Conservation (phyloP, 2,797 vertebrate species). For the Vultur gryphus region DNA sequence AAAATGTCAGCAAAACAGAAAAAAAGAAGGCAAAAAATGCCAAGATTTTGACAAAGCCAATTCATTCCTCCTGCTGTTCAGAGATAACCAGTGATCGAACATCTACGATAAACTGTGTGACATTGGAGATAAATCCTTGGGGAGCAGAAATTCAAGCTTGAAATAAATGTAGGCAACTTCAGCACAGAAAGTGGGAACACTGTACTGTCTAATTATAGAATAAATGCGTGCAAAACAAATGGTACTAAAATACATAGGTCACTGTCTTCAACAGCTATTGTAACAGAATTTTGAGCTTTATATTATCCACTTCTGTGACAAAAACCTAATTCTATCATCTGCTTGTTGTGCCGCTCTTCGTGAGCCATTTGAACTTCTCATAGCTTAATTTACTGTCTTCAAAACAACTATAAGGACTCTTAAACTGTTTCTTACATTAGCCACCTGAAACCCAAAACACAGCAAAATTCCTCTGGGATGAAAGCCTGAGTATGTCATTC, state of each 20-base stretch:
- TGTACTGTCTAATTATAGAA: not conserved
- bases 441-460: not conserved
- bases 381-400: not conserved
- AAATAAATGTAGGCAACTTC: not conserved
- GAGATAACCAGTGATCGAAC: not conserved
- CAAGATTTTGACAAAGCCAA: not conserved
- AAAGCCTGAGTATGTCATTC: not conserved
- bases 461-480: not conserved
- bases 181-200: not conserved
- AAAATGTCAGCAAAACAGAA: not conserved
- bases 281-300: not conserved
- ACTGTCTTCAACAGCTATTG: not conserved
- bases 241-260: not conserved
- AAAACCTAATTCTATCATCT: not conserved
- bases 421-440: not conserved
- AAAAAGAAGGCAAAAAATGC: not conserved
- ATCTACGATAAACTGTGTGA: not conserved
- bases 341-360: not conserved
- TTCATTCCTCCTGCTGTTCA: not conserved
- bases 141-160: not conserved
- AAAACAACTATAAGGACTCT: not conserved
- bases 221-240: not conserved
- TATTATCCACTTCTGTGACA: not conserved
- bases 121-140: slow-evolving; percentile 11
- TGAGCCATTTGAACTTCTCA: not conserved